Conservation (phyloP, 2,113 vertebrate species). For the Carassius auratus region DNA sequence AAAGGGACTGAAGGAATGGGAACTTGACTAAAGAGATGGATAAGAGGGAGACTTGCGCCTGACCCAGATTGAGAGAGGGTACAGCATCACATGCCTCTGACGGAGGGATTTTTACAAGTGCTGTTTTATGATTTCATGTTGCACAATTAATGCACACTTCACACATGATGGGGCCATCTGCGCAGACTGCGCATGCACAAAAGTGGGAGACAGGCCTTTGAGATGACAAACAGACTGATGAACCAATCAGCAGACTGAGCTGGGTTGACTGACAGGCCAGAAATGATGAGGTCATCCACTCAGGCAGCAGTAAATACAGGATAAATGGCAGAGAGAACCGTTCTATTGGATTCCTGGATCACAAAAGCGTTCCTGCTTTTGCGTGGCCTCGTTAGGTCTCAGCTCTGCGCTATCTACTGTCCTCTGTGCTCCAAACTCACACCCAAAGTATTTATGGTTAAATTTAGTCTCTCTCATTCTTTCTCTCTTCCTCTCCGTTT, state of each 20-base stretch:
- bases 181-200: conserved; percentile 57
- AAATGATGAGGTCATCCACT: conserved; percentile 30
- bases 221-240: conserved; percentile 1
- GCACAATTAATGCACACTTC: conserved; percentile 69
- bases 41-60: conserved; percentile 42
- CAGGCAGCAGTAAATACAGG: conserved; percentile 28
- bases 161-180: conserved; percentile 71
- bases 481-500: conserved; percentile 11
- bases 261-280: conserved; percentile 45
- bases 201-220: conserved; percentile 7
- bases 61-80: conserved; percentile 68
- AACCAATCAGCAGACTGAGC: conserved; percentile 47
- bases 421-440: conserved; percentile 46
- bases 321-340: conserved; percentile 27
- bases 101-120: neutral
- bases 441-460: conserved; percentile 53
- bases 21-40: conserved; percentile 16
- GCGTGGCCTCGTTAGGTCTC: conserved; percentile 49
- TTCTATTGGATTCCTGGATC: conserved; percentile 34
- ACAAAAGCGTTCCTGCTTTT: conserved; percentile 32
- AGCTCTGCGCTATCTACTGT: conserved; percentile 41
- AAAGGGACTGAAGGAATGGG: neutral
- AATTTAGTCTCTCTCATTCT: conserved; percentile 45
- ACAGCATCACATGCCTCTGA: conserved; percentile 40
- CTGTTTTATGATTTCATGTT: conserved; percentile 64